Conservation (phyloP, 2,113 vertebrate genomes). For the Catharus fuscescens region DNA sequence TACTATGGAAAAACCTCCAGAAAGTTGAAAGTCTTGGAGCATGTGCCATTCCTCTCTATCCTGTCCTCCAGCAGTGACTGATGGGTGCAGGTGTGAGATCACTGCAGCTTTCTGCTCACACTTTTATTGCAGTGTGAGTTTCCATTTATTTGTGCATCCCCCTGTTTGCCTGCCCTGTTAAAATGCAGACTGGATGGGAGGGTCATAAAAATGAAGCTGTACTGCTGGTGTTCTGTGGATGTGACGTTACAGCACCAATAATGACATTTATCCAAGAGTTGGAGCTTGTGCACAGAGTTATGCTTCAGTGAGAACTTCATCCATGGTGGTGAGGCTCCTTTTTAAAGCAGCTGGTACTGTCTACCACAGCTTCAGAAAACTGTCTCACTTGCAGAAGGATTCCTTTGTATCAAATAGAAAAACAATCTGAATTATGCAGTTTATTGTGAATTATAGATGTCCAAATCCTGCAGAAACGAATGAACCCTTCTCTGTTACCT, state of each 20-base stretch:
- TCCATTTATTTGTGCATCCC: neutral
- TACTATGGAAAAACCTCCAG: neutral
- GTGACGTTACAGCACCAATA: neutral
- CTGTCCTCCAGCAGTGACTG: neutral
- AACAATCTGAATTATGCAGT: neutral
- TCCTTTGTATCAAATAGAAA: neutral
- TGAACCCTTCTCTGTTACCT: neutral
- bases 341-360: neutral
- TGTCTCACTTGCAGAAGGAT: neutral
- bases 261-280: neutral
- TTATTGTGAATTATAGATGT: neutral
- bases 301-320: neutral
- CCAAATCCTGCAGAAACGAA: neutral
- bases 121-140: accelerated
- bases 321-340: neutral
- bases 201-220: neutral
- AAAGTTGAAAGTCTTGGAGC: neutral
- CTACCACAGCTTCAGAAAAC: neutral
- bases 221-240: neutral
- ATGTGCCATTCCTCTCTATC: neutral
- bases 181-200: neutral
- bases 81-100: neutral
- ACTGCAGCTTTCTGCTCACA: neutral
- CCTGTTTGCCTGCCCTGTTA: neutral
- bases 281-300: neutral